Conservation (phyloP, 2,797 vertebrate species). For the Myoxocephalus aenaeus region DNA sequence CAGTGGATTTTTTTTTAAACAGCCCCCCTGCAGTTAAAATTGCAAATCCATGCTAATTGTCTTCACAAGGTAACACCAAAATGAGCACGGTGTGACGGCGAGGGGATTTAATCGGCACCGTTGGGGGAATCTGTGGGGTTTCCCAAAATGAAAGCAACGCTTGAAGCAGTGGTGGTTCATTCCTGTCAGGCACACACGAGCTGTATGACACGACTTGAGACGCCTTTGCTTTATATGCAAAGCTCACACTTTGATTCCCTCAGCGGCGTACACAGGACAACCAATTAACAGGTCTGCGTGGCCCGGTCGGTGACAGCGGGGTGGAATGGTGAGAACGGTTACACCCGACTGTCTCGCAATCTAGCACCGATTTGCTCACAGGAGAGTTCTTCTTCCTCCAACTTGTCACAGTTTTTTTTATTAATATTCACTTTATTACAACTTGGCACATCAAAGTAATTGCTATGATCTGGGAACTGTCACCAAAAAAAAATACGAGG, state of each 20-base stretch:
- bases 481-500: neutral
- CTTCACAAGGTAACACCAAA: slow-evolving; percentile 53
- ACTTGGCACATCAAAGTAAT: neutral
- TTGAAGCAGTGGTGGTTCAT: slow-evolving; percentile 19
- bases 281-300: slow-evolving; percentile 64
- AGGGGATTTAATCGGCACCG: slow-evolving; percentile 40
- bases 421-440: slow-evolving; percentile 9
- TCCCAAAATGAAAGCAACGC: slow-evolving; percentile 40
- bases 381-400: slow-evolving; percentile 33
- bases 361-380: slow-evolving; percentile 46
- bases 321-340: slow-evolving; percentile 59
- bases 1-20: slow-evolving; percentile 18
- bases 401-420: slow-evolving; percentile 31
- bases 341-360: slow-evolving; percentile 55
- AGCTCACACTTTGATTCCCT: slow-evolving; percentile 51
- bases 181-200: slow-evolving; percentile 30
- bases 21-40: slow-evolving; percentile 38
- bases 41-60: slow-evolving; percentile 59
- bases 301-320: slow-evolving; percentile 35
- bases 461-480: neutral
- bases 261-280: slow-evolving; percentile 45
- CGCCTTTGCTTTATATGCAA: slow-evolving; percentile 26
- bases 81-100: slow-evolving; percentile 45
- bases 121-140: slow-evolving; percentile 24
- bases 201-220: slow-evolving; percentile 24